Evolutionary conservation across 2,113 vertebrate genomes (phyloP).

Genomic region (Neomonachus schauinslandi): DNA sequence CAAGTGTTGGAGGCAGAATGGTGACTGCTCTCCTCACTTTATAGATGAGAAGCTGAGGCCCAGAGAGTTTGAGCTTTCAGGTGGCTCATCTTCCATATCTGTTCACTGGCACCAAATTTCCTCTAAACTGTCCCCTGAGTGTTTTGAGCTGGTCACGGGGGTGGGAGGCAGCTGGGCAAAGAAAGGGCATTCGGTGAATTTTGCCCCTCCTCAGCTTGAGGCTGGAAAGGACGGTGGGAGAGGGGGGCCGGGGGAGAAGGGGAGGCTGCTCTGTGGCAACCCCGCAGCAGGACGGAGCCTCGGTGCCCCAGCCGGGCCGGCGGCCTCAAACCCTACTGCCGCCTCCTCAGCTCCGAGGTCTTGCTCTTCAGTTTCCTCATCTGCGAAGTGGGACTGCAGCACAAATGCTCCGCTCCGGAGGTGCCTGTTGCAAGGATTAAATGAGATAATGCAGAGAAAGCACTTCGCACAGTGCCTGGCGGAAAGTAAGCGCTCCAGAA

Average conservation of each 20-base stretch:
- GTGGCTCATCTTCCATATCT: background rate
- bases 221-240: background rate
- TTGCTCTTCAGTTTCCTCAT: background rate
- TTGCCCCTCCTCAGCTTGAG: background rate
- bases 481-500: background rate
- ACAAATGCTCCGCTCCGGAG: background rate
- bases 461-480: background rate
- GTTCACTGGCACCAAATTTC: background rate
- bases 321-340: background rate
- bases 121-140: background rate
- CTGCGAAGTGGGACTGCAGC: background rate
- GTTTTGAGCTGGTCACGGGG: background rate
- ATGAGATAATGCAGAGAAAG: background rate
- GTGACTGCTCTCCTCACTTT: background rate
- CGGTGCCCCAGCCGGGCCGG: accelerated
- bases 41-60: background rate
- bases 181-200: background rate
- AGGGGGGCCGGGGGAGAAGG: too few relatives aligned
- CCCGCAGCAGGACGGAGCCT: too few relatives aligned
- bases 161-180: background rate
- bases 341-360: background rate
- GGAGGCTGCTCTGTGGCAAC: background rate
- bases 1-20: background rate
- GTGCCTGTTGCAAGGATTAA: background rate
- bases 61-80: background rate